Conservation (phyloP, 2,113 vertebrate species). For the Mus musculus region DNA sequence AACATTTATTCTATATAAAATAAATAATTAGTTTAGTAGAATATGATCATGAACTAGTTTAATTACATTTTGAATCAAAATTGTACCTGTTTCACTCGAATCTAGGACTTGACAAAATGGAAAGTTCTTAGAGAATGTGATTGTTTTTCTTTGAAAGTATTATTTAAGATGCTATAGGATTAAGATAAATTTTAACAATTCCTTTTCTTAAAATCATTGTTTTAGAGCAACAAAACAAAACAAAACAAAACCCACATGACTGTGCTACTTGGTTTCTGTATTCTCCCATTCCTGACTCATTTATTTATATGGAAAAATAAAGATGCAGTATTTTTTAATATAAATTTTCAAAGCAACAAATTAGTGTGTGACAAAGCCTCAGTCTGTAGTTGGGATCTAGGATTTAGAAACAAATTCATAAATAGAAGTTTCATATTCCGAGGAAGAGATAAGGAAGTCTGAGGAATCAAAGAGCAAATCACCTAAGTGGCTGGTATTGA, state of each 20-base stretch:
- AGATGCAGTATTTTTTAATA: slow-evolving; percentile 70
- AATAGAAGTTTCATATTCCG: slow-evolving; percentile 63
- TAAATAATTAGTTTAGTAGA: slow-evolving; percentile 42
- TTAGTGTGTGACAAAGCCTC: not conserved
- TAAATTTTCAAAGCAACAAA: slow-evolving; percentile 58
- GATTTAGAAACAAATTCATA: slow-evolving; percentile 70
- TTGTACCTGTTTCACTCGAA: slow-evolving; percentile 56
- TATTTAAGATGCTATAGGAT: slow-evolving; percentile 38
- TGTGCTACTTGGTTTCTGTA: slow-evolving; percentile 66
- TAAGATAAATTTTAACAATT: slow-evolving; percentile 33
- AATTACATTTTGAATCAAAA: slow-evolving; percentile 65
- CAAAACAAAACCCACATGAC: slow-evolving; percentile 55
- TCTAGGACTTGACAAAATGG: slow-evolving; percentile 56
- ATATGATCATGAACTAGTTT: slow-evolving; percentile 38
- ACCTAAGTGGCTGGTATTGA: slow-evolving; percentile 50
- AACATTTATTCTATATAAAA: slow-evolving; percentile 56
- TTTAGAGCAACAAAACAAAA: slow-evolving; percentile 71
- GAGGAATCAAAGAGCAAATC: slow-evolving; percentile 57
- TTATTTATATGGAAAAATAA: slow-evolving; percentile 67
- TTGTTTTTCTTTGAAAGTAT: slow-evolving; percentile 7
- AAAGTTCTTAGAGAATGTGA: slow-evolving; percentile 43
- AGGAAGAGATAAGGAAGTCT: slow-evolving; percentile 48
- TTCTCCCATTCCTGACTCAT: slow-evolving; percentile 70
- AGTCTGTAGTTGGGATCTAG: slow-evolving; percentile 62
- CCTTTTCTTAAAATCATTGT: slow-evolving; percentile 14